Conservation (phyloP, 2,113 vertebrate genomes). For the Aleadryas rufinucha region DNA sequence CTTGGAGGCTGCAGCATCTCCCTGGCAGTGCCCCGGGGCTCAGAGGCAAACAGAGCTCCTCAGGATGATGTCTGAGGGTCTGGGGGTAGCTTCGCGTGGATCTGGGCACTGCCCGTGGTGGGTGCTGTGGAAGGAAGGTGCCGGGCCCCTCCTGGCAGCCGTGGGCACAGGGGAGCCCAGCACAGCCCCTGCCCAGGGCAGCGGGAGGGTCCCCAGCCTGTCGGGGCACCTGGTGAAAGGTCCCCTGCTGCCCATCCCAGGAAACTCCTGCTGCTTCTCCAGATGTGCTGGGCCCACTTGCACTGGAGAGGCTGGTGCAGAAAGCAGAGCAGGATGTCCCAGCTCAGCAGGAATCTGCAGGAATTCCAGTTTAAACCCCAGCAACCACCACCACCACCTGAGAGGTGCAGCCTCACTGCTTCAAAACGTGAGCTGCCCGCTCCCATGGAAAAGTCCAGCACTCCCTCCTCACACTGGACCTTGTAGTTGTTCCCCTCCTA, state of each 20-base stretch:
- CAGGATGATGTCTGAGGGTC: not conserved
- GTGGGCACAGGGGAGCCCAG: accelerated
- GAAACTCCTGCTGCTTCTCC: not conserved
- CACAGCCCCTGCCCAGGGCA: not conserved
- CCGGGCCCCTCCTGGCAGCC: not conserved
- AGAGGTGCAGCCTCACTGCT: not conserved
- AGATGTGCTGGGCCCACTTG: not conserved
- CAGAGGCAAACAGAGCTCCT: not conserved
- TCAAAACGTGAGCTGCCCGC: not conserved
- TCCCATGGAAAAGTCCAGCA: not conserved
- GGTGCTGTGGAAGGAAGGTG: not conserved
- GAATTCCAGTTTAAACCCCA: not conserved
- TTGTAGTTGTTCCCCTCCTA: not conserved
- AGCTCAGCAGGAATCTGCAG: not conserved
- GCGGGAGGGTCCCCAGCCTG: not conserved
- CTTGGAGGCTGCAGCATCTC: not conserved
- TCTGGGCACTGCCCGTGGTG: not conserved
- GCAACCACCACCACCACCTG: not conserved
- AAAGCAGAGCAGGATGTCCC: not conserved
- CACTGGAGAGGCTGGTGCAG: not conserved
- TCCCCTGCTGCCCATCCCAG: not conserved
- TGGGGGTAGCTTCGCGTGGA: not conserved
- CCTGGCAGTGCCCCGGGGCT: not conserved
- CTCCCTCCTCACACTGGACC: not conserved
- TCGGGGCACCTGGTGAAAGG: not conserved